Base-by-base conservation (phyloP, 2,797 vertebrate species). In the Pteropus rufus region DNA sequence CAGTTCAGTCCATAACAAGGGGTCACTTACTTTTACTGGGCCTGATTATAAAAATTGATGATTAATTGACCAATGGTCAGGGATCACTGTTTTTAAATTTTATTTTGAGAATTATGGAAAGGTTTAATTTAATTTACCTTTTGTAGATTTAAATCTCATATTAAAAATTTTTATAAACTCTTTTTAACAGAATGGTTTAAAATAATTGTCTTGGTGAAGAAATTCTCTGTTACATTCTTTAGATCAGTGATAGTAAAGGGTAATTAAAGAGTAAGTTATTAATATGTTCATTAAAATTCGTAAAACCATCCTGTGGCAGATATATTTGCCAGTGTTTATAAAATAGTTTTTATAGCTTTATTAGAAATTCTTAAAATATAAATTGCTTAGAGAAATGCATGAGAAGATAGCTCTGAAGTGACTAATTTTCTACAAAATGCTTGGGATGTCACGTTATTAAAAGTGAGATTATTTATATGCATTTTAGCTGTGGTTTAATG, bases 231-330 rank as follows among this genome's bases (percentile, higher is more conserved):
- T 34, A 52, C 31, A 62, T 39, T 19, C 29, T 93, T 94, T 88
- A 85, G 46, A 67, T 69, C 15, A 52, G 49, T 77, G 39, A 39
- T 41, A 58, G 18, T 64, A 44, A 83, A 90, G 29, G 65, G 36
- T 31, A 73, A 77, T 85, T 95, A 85, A 88, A 87, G 29, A 75
- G 18, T 80, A 84, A 93, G 70, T 91, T 82, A 94, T 91, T 91
- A 87, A 93, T 81, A 62, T 3, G 9, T 60, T 93, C 54, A 62
- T 89, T 94, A 86, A 93, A 88, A 88, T 91, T 24, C 24, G 21
- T 85, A 77, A 84, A 84, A 36, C 41, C 34, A 56, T 54, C 14
- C 19, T 11, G 10, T 81, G 24, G 58, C 14, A 87, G 84, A 84
- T 92, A 34, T 39, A 64, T 93, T 93, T 88, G 77, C 72, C 56